Base-by-base conservation (phyloP, 2,113 vertebrate genomes). In the Campylorhamphus procurvoides region DNA sequence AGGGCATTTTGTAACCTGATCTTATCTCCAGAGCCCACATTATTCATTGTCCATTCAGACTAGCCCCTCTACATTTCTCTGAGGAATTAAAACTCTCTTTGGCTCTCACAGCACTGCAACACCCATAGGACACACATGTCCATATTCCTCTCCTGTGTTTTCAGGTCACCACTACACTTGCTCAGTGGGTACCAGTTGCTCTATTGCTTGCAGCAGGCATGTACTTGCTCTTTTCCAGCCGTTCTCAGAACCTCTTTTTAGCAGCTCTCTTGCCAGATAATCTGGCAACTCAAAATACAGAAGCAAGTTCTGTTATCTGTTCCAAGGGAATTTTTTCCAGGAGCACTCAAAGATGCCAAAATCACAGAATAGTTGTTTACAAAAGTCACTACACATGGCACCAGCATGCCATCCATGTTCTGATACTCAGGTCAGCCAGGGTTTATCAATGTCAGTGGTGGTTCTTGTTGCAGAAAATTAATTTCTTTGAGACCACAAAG, bases 201-300 rank as follows among this genome's bases (percentile, higher is more conserved):
- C 58, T 75, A 50, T 31, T 69, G 75, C 79, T 67, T 58, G 59
- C 59, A 95, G 58, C 67, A 88, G 87, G 55, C 75, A 1, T 28
- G 55, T 39, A 67, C 80, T 93, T 84, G 77, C 55, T 90, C 76
- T 88, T 93, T 97, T 93, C 91, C 85, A 96, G 85, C 69, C 88
- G 64, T 80, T 94, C 85, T 74, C 9, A 5, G 50, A 90, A 80
- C 71, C 35, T 90, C 85, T 81, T 90, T 86, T 85, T 88, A 92
- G 72, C 75, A 88, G 55, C 24, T 91, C 40, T 84, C 86, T 84
- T 91, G 93, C 69, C 89, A 87, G 66, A 90, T 81, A 94, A 95
- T 93, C 82, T 86, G 72, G 72, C 76, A 90, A 78, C 64, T 92
- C 76, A 81, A 90, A 88, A 73, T 47, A 71, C 89, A 90, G 80